Evolutionary conservation across 2,888 invertebrate genomes (phyloP).

Genomic region (Rhogogaster chlorosoma): DNA sequence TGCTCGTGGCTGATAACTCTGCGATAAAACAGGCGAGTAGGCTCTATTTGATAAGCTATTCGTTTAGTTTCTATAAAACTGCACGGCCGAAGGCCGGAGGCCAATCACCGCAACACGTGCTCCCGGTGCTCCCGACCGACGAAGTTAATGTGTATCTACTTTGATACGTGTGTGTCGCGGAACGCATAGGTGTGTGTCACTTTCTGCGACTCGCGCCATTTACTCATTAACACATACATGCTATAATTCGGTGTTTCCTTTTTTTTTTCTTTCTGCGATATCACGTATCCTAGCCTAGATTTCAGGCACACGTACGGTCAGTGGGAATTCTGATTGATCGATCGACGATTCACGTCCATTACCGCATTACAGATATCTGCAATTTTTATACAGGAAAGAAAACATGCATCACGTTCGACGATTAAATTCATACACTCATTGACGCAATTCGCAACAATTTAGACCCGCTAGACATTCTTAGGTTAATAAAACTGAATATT

Average conservation of each 20-base stretch:
- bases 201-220: background rate
- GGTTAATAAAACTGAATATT: background rate
- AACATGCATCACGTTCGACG: background rate
- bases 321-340: background rate
- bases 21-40: slow-evolving; percentile 82
- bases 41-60: slow-evolving; percentile 45
- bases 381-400: background rate
- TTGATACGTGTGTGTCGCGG: background rate
- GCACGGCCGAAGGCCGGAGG: background rate
- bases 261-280: background rate
- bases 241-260: background rate
- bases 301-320: background rate
- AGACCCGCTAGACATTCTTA: background rate
- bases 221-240: background rate
- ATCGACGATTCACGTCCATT: background rate
- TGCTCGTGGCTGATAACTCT: slow-evolving; percentile 82
- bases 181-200: background rate
- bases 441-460: background rate
- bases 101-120: slow-evolving; percentile 44
- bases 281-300: background rate
- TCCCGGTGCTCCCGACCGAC: background rate
- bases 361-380: background rate
- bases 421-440: background rate
- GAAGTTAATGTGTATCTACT: background rate
- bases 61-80: background rate